phyloP scores from a whole-genome alignment of 37 sponge, comb jelly and placozoan species.

The Agelas oroides region DNA sequence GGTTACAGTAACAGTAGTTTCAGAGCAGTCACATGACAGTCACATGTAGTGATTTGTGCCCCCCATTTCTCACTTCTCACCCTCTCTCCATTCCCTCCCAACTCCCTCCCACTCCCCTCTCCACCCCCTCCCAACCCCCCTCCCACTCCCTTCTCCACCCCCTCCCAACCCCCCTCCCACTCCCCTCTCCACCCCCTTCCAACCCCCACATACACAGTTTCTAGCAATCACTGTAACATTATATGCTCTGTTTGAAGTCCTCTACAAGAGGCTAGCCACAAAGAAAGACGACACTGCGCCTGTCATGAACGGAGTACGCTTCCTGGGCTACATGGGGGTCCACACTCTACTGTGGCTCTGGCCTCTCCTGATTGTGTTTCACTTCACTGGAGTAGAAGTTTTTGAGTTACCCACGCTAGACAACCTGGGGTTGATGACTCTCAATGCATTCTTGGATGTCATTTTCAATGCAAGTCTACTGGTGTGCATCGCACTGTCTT shows the following conservation, averaged over 20 bases:
- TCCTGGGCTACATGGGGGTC: conserved; percentile 80
- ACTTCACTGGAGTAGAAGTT: conserved; percentile 40
- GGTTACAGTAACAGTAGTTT: too few relatives aligned
- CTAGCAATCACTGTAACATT: neutral
- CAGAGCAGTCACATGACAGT: too few relatives aligned
- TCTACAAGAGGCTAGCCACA: conserved; percentile 68
- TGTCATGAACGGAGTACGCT: conserved; percentile 57
- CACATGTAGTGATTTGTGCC: too few relatives aligned
- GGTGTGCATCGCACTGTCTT: conserved; percentile 64
- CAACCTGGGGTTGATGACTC: conserved; percentile 25
- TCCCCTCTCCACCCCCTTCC: conserved; percentile 34
- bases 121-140: too few relatives aligned
- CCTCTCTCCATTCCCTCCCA: neutral
- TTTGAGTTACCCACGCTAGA: conserved; percentile 51
- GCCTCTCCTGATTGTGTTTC: conserved; percentile 40
- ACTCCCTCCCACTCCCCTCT: too few relatives aligned
- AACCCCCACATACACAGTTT: neutral
- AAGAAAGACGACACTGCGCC: conserved; percentile 65
- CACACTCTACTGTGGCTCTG: conserved; percentile 69
- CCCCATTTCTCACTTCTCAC: neutral
- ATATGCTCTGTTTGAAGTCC: conserved; percentile 55
- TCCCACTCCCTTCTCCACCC: too few relatives aligned
- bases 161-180: too few relatives aligned
- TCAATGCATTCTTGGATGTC: conserved; percentile 51
- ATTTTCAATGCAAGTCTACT: conserved; percentile 50